Percentiles rank a stretch among this genome's conserved stretches.
phyloP scores from a whole-genome alignment of 2,888 invertebrate genomes.

The Timema podura region DNA sequence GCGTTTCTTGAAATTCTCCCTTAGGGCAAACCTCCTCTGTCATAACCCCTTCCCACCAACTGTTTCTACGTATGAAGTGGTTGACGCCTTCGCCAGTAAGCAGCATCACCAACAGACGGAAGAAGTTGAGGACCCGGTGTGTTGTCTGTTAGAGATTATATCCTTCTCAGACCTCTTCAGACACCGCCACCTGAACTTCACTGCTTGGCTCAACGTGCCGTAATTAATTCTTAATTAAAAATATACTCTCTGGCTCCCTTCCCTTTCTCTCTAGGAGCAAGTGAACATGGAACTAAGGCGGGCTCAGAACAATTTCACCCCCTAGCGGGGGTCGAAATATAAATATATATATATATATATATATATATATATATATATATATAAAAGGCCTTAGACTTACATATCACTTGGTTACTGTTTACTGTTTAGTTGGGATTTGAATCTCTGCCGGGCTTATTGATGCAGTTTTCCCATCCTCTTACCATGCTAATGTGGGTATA shows the following conservation, averaged over 20 bases:
- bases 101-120: no score
- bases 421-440: no score
- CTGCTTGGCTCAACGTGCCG: constrained; percentile 10
- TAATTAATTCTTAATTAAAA: constrained; percentile 21
- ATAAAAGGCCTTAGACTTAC: no score
- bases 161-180: background rate
- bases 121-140: background rate
- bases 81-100: no score
- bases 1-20: background rate
- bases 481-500: no score
- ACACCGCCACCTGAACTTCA: background rate
- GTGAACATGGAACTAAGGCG: background rate
- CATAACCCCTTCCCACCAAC: background rate
- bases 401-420: no score
- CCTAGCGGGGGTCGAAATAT: no score
- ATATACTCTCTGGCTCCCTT: background rate
- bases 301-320: background rate
- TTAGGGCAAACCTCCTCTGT: background rate
- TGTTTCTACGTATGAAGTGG: background rate
- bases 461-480: no score
- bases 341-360: no score
- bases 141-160: background rate
- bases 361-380: no score
- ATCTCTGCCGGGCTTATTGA: no score
- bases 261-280: background rate